A percentile compares a stretch with the other conserved stretches of the same genome.
Conservation (phyloP, 2,797 vertebrate species). For the Coccyzus lansbergi region DNA sequence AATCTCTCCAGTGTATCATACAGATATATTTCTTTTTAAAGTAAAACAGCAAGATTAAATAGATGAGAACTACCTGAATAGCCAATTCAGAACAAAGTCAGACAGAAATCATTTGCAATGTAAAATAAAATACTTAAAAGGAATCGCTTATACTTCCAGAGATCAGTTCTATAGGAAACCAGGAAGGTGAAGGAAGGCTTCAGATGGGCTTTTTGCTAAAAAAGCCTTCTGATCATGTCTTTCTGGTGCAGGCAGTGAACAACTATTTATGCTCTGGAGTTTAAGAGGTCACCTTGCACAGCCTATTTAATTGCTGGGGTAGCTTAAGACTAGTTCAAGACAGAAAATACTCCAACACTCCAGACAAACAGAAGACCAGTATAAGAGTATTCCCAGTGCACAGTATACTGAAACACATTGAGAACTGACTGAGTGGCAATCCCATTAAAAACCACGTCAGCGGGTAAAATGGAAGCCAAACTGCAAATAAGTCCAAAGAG, state of each 20-base stretch:
- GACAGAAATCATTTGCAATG: background rate
- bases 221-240: fast-evolving
- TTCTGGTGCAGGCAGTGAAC: background rate
- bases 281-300: background rate
- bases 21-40: background rate
- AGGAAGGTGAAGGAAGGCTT: background rate
- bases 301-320: background rate
- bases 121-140: background rate
- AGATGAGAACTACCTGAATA: background rate
- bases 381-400: background rate
- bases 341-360: background rate
- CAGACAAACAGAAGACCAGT: background rate
- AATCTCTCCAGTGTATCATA: background rate
- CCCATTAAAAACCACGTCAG: background rate
- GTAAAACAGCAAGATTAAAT: background rate
- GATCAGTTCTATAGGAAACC: fast-evolving
- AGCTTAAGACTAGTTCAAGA: background rate
- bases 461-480: background rate
- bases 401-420: background rate
- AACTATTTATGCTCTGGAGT: background rate
- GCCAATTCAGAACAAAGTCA: background rate
- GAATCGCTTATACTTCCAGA: background rate
- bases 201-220: background rate
- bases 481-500: background rate
- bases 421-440: background rate